Conservation (phyloP, 2,113 vertebrate genomes). For the Nanger granti region DNA sequence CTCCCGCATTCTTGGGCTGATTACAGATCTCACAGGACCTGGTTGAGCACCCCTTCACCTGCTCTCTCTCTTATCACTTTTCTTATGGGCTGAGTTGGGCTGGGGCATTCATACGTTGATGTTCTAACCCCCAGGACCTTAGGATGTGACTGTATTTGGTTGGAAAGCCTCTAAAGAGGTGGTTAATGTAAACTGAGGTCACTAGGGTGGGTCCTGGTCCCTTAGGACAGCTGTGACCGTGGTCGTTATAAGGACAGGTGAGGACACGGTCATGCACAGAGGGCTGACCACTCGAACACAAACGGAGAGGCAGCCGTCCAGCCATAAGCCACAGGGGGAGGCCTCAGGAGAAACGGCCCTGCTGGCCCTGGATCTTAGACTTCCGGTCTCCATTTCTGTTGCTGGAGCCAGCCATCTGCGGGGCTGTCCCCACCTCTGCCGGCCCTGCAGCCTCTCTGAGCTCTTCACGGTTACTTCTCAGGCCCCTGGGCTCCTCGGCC, state of each 20-base stretch:
- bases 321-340: not conserved
- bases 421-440: not conserved
- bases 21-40: too few relatives aligned
- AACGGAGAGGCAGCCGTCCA: not conserved
- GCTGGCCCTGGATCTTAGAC: not conserved
- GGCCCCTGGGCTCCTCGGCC: too few relatives aligned
- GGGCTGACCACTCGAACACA: not conserved
- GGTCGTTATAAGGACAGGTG: not conserved
- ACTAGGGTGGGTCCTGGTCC: not conserved
- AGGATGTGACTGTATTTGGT: not conserved
- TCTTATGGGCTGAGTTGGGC: not conserved
- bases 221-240: not conserved
- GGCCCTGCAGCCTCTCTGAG: not conserved
- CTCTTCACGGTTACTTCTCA: not conserved
- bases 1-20: not conserved
- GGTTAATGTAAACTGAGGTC: not conserved
- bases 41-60: not conserved
- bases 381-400: not conserved
- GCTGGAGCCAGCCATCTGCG: not conserved
- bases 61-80: not conserved
- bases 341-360: not conserved
- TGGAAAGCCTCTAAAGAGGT: not conserved
- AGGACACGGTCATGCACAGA: not conserved
- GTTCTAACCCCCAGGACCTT: not conserved
- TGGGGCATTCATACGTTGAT: not conserved